A percentile compares a stretch with the other conserved stretches of the same genome.
phyloP scores from a whole-genome alignment of 2,797 vertebrate genomes.

The Hoplostethus atlanticus region DNA sequence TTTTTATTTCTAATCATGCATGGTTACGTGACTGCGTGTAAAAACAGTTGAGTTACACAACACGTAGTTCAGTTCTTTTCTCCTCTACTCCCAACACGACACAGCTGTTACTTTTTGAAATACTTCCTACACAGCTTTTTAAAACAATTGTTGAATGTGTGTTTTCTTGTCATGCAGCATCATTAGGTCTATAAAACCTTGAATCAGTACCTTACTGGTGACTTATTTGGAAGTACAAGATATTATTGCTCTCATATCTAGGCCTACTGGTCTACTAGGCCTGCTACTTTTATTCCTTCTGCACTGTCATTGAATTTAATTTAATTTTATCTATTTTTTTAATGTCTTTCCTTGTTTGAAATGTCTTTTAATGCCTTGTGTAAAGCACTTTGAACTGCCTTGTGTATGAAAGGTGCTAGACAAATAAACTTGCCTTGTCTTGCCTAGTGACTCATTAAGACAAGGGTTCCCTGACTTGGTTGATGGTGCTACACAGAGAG shows the following conservation, averaged over 20 bases:
- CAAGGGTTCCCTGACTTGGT: neutral
- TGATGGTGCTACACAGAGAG: neutral
- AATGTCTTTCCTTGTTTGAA: too few species aligned
- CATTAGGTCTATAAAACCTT: neutral
- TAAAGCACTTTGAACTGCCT: too few species aligned
- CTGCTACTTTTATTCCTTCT: too few species aligned
- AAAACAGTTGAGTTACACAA: neutral
- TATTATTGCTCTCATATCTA: neutral
- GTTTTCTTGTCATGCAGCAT: neutral
- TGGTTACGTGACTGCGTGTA: neutral
- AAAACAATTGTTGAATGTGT: neutral
- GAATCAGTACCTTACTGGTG: neutral
- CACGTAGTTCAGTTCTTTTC: neutral
- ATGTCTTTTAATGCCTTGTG: too few species aligned
- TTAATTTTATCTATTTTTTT: too few species aligned
- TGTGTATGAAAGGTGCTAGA: too few species aligned
- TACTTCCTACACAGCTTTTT: neutral
- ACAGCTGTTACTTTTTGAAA: neutral
- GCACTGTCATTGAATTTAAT: too few species aligned
- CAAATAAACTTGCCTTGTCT: too few species aligned
- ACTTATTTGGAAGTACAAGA: neutral
- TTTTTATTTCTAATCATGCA: slow-evolving; percentile 45
- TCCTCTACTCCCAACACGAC: neutral
- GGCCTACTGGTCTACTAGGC: neutral
- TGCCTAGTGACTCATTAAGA: neutral